A percentile compares a stretch with the other conserved stretches of the same genome.
Evolutionary conservation across 2,797 vertebrate genomes (phyloP).

Genomic region (Thaleichthys pacificus): DNA sequence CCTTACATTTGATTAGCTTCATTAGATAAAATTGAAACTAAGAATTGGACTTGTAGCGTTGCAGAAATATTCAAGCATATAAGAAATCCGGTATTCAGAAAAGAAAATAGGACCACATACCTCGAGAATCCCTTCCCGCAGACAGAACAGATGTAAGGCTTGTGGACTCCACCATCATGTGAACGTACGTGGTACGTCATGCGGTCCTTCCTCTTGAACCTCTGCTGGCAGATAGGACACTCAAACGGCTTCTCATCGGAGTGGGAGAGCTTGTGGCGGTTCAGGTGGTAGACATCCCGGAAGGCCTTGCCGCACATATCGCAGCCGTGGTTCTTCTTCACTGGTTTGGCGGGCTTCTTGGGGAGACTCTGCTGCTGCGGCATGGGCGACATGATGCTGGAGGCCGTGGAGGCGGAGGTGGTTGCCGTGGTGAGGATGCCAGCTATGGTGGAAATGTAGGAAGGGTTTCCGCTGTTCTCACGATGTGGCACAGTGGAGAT

Average conservation of each 20-base stretch:
- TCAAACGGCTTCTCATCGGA: slow-evolving; percentile 97
- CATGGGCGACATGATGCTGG: slow-evolving; percentile 70
- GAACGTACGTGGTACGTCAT: slow-evolving; percentile 98
- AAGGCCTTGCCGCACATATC: slow-evolving; percentile 99
- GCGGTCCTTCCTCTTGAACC: slow-evolving; percentile 97
- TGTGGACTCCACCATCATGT: slow-evolving; percentile 95
- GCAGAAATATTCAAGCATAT: neutral
- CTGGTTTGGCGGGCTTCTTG: slow-evolving; percentile 93
- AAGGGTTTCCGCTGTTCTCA: slow-evolving; percentile 84
- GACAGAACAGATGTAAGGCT: slow-evolving; percentile 97
- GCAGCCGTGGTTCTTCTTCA: slow-evolving; percentile 97
- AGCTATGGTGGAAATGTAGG: slow-evolving; percentile 90
- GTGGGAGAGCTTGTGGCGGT: slow-evolving; percentile 96
- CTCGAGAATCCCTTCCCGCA: slow-evolving; percentile 99
- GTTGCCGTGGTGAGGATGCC: slow-evolving; percentile 93
- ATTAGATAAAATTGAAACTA: neutral
- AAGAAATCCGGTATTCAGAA: neutral
- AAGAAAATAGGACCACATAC: slow-evolving; percentile 64
- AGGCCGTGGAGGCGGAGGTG: slow-evolving; percentile 84
- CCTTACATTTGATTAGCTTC: neutral
- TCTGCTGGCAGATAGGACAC: slow-evolving; percentile 97
- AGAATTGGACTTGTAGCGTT: neutral
- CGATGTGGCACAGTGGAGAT: slow-evolving; percentile 91
- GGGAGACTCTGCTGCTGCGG: slow-evolving; percentile 72
- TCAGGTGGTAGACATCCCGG: slow-evolving; percentile 96